Base-by-base conservation (phyloP, 2,888 invertebrate species). In the Archips xylosteana region DNA sequence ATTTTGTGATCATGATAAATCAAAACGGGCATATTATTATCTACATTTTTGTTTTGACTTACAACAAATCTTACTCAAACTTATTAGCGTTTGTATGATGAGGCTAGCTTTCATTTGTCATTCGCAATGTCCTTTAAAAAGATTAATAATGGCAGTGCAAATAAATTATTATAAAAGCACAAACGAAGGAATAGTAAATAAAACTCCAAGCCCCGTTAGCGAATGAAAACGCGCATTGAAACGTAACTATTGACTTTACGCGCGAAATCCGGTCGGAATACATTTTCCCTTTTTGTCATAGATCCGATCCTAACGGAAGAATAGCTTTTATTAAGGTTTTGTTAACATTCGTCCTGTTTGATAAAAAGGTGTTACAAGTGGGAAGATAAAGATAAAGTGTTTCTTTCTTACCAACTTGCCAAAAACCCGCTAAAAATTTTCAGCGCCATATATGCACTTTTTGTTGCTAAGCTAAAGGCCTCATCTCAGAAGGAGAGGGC, bases 231-330 rank as follows among this genome's bases (percentile, higher is more conserved):
- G 76, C 77, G 80, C 80, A 78, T 79, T 32, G 78, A 78, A 79
- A 78, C 78, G 81, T 82, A 80, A 81, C 84, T 83, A 85, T 85
- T 86, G 85, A 82, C 82, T 79, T 78, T 77, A 80, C 79, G 77
- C 78, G 79, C 65, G 77, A 75, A 80, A 78, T 77, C 77, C 66
- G 74, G 75, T 61, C 62, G 76, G 76, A 76, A 76, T 76, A 76
- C 67, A 75, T 76, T 75, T 72, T 73, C 70, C 65, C 74, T 75
- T 75, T 71, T 73, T 68, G 73, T 75, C 70, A 75, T 73, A 76
- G 75, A 74, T 73, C 62, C 75, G 51, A 39, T 34, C n/a, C 54
- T 69, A 63, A 70, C 60, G 69, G 39, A 63, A 15, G 23, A 64
- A 57, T 67, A 59, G 63, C 59, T 62, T 69, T 73, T 69, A 73